These are phyloP conservation scores for Corythornis leucogaster DNA, from an alignment of 2,797 vertebrate species.

Conservation along the genomic window DNA sequence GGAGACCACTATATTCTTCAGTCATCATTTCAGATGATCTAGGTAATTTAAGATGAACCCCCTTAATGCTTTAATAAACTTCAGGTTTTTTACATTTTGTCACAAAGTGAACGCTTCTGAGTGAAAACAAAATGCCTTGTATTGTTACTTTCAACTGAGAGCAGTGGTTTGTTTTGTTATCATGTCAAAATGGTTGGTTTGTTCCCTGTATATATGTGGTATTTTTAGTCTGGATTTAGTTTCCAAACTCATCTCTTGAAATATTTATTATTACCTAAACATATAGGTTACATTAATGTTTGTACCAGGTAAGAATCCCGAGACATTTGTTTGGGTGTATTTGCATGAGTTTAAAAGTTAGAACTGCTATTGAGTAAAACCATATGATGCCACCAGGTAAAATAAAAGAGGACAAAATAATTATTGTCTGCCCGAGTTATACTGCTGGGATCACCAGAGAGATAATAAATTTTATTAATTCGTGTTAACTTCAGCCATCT, in stretches of 20 bases:
- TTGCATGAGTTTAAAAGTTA: background rate
- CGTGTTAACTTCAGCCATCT: background rate
- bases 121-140: background rate
- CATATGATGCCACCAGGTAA: background rate
- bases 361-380: background rate
- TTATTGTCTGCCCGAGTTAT: background rate
- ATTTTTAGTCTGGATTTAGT: background rate
- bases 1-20: background rate
- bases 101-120: background rate
- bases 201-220: background rate
- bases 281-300: background rate
- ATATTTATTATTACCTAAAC: background rate
- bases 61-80: background rate
- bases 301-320: background rate
- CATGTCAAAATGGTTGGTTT: background rate
- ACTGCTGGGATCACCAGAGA: background rate
- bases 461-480: background rate
- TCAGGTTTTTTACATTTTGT: background rate
- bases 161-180: background rate
- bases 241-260: background rate
- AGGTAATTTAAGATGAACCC: background rate
- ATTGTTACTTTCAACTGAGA: background rate
- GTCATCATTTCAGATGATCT: background rate
- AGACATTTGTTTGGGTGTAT: background rate
- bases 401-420: background rate